Evolutionary conservation across 2,888 invertebrate genomes (phyloP).

Genomic region (Amphimallon solstitiale): DNA sequence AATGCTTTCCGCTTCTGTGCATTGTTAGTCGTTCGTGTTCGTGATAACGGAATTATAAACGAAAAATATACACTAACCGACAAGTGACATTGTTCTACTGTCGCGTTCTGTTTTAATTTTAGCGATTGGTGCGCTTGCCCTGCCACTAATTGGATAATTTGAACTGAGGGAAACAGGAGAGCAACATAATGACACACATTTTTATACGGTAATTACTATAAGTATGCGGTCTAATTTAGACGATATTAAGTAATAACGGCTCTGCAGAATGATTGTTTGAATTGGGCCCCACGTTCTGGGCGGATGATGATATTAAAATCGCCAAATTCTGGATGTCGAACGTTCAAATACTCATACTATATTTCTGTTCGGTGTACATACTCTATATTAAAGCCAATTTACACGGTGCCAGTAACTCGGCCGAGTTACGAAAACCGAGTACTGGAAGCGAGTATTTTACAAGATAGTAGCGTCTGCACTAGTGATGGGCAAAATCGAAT

Average conservation of each 20-base stretch:
- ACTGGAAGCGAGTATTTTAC: too few species aligned
- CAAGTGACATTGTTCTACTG: neutral
- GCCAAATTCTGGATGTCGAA: neutral
- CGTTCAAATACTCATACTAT: too few species aligned
- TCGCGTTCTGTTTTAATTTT: neutral
- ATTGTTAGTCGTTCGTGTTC: neutral
- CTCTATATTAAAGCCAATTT: too few species aligned
- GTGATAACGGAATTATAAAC: neutral
- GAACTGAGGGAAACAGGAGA: conserved; percentile 14
- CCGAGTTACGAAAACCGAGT: too few species aligned
- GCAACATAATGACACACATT: neutral
- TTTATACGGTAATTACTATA: conserved; percentile 22
- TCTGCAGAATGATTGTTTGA: neutral
- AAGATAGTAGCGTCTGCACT: too few species aligned
- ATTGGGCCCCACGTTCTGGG: too few species aligned
- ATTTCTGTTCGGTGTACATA: too few species aligned
- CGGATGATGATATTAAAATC: neutral
- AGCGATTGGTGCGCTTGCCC: conserved; percentile 22
- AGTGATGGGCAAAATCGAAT: too few species aligned
- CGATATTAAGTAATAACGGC: neutral
- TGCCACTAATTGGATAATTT: conserved; percentile 26
- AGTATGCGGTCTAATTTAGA: neutral
- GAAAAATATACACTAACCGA: neutral
- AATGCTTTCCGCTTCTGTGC: neutral
- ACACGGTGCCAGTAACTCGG: too few species aligned